phyloP scores from a whole-genome alignment of 2,797 vertebrate species.

The Sciurus vulgaris region DNA sequence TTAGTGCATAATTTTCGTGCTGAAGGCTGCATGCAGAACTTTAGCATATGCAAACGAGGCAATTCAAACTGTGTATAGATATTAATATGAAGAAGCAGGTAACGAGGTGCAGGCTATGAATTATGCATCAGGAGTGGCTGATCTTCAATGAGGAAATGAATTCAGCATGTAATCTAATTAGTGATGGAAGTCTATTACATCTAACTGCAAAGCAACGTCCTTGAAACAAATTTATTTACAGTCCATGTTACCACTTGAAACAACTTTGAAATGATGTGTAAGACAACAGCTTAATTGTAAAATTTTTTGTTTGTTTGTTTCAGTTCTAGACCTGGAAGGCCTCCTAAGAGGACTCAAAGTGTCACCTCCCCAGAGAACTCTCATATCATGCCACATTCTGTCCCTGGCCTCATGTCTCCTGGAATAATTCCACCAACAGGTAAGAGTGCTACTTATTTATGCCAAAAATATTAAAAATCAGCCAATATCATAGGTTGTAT shows the following conservation, averaged over 20 bases:
- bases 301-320: conserved; percentile 89
- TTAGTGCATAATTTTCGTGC: conserved; percentile 99
- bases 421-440: conserved; percentile 99
- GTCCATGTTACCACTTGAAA: conserved; percentile 98
- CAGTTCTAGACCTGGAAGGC: conserved; percentile 99
- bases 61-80: conserved; percentile 99
- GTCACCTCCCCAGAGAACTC: conserved; percentile 98
- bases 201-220: conserved; percentile 99
- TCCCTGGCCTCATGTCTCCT: conserved; percentile 99
- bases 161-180: conserved; percentile 99
- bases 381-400: conserved; percentile 99
- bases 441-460: conserved; percentile 84
- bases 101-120: conserved; percentile 99
- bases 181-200: conserved; percentile 99
- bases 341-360: conserved; percentile 99
- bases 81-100: conserved; percentile 99
- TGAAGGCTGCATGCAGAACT: conserved; percentile 97
- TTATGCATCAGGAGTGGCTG: conserved; percentile 99
- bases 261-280: conserved; percentile 95
- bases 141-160: conserved; percentile 99
- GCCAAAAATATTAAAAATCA: conserved; percentile 45
- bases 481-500: not conserved
- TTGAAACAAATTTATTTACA: conserved; percentile 99
- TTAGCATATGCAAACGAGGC: conserved; percentile 99
- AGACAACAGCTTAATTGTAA: conserved; percentile 95